Base-by-base conservation (phyloP, 2,797 vertebrate genomes). In the Diceros bicornis region DNA sequence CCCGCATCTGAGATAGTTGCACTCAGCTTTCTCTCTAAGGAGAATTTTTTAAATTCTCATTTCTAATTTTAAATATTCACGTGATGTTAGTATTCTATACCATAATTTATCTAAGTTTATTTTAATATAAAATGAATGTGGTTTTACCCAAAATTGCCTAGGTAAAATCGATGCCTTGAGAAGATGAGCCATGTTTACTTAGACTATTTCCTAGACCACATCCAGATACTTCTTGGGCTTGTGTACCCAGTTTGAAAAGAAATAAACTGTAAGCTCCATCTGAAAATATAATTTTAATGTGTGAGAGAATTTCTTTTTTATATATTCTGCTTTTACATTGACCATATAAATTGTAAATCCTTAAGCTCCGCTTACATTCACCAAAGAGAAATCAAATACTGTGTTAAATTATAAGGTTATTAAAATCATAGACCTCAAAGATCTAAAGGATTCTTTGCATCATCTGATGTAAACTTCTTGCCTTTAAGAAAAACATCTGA, bases 321-420 rank as follows among this genome's bases (percentile, higher is more conserved):
- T 66, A 59, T 44, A 68, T 81, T 75, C 18, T 66, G 23, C 11
- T 62, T 62, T 92, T 21, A 92, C 18, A 29, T 1, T 83, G 72
- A 55, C 8, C 18, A 82, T 59, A 17, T 71, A 64, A 96, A 44
- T 71, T 71, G 0, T 34, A 89, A 85, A 74, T 71, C 32, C 25
- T 81, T 79, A 89, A 37, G 16, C 59, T 95, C 85, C 37, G 50
- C 85, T 89, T 92, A 41, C 13, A 89, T 64, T 64, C 14, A 68
- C n/a, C 71, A 88, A 86, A 83, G 68, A 61, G 68, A 93, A 91
- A 93, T 59, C 14, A 83, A 97, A 68, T 34, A 11, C 12, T 52
- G 29, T 12, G 57, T 55, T 87, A 72, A 87, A 83, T 71, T 64
- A 61, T 72, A 72, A 88, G 57, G 27, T 52, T 92, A 84, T 84